A percentile compares a stretch with the other conserved stretches of the same genome.
phyloP scores from a whole-genome alignment of 2,797 vertebrate genomes.

The Silurus lanzhouensis region DNA sequence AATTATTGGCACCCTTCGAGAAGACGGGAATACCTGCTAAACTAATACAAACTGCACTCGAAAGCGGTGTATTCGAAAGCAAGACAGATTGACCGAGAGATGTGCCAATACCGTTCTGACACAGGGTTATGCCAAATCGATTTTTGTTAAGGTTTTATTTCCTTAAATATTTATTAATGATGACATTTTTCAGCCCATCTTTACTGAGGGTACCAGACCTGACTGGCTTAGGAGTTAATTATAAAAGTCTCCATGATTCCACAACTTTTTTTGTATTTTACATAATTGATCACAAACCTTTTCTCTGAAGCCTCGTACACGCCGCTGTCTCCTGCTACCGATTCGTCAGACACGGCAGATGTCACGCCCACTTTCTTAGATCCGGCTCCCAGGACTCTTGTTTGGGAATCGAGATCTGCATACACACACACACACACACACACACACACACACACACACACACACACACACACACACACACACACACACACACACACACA shows the following conservation, averaged over 20 bases:
- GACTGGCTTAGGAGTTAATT: background rate
- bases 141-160: no score
- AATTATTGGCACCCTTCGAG: no score
- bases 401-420: conserved; percentile 64
- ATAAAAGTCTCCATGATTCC: background rate
- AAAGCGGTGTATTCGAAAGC: no score
- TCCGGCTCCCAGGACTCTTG: conserved; percentile 62
- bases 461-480: conserved; percentile 27
- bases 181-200: background rate
- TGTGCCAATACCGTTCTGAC: no score
- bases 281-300: conserved; percentile 73
- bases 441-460: conserved; percentile 32
- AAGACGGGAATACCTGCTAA: background rate
- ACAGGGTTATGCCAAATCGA: no score
- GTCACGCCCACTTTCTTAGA: conserved; percentile 87
- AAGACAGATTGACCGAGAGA: no score
- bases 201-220: background rate
- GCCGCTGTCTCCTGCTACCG: conserved; percentile 93
- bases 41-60: no score
- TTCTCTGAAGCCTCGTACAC: conserved; percentile 90
- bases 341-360: conserved; percentile 93
- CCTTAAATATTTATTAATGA: no score
- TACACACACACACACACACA: conserved; percentile 18
- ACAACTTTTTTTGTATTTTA: background rate
- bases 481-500: background rate